Percentiles rank a stretch among this genome's conserved stretches.
Evolutionary conservation across 2,888 invertebrate genomes (phyloP).

Genomic region (Sialis fuliginosa): DNA sequence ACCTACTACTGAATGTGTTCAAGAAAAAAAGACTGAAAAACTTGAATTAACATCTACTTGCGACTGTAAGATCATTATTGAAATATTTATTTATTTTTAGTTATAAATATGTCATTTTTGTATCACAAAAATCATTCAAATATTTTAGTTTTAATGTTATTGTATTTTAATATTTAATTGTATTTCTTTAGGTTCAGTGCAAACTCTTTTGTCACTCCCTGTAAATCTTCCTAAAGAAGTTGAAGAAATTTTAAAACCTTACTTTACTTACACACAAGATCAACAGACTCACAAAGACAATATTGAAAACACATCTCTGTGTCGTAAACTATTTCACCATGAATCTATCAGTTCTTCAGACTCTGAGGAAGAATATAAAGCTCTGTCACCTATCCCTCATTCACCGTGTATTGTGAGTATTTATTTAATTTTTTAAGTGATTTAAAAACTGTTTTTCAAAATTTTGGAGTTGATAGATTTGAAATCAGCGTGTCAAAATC

Average conservation of each 20-base stretch:
- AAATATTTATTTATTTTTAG: neutral
- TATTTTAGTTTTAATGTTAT: no score
- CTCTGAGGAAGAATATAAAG: neutral
- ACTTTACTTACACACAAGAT: conserved; percentile 35
- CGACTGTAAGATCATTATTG: neutral
- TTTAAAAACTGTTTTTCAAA: neutral
- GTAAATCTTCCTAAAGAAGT: conserved; percentile 40
- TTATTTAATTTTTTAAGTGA: neutral
- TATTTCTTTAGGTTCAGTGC: conserved; percentile 35
- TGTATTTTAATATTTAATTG: neutral
- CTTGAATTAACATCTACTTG: no score
- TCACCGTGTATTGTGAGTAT: neutral
- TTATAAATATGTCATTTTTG: no score
- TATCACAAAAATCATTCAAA: no score
- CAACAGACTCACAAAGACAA: conserved; percentile 10
- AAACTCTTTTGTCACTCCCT: conserved; percentile 46
- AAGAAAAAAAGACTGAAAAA: neutral
- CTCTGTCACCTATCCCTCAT: neutral
- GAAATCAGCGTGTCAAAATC: no score
- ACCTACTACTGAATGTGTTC: neutral
- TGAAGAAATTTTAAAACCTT: conserved; percentile 41
- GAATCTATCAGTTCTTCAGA: neutral
- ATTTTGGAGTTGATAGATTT: no score
- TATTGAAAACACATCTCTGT: conserved; percentile 14
- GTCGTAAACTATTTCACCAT: conserved; percentile 19